Conservation (phyloP, 2,888 invertebrate genomes). For the Alsophila aescularia region DNA sequence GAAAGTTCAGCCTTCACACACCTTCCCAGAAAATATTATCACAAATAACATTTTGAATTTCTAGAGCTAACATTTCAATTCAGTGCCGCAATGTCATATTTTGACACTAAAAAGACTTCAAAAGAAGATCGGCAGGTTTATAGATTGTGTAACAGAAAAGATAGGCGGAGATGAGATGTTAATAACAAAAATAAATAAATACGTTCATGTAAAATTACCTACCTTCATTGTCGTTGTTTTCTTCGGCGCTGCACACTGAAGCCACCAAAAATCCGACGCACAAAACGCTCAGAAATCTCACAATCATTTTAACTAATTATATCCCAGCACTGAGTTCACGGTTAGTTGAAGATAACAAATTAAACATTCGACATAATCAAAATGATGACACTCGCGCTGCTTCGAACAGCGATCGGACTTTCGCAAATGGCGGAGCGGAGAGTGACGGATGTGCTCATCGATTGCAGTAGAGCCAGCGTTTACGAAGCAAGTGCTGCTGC, state of each 20-base stretch:
- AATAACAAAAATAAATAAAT: conserved; percentile 60
- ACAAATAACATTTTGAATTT: conserved; percentile 16
- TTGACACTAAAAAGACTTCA: not conserved
- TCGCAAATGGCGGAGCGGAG: conserved; percentile 85
- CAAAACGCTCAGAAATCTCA: conserved; percentile 81
- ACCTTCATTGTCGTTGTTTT: conserved; percentile 84
- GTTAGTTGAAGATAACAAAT: conserved; percentile 71
- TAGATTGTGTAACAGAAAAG: conserved; percentile 1
- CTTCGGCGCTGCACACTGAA: conserved; percentile 72
- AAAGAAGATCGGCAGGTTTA: conserved; percentile 1
- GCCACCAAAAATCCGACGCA: conserved; percentile 80
- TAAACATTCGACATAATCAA: conserved; percentile 79
- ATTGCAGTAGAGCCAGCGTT: conserved; percentile 72
- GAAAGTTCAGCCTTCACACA: conserved; percentile 22
- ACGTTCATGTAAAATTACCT: conserved; percentile 47
- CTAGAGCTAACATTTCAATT: conserved; percentile 1
- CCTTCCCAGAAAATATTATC: conserved; percentile 12
- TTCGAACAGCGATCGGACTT: conserved; percentile 72
- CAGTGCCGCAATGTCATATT: not conserved
- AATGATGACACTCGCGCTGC: conserved; percentile 77
- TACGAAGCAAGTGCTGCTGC: conserved; percentile 51
- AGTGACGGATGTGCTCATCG: conserved; percentile 84
- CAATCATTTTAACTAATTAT: conserved; percentile 80
- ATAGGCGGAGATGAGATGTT: conserved; percentile 1
- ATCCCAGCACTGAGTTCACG: conserved; percentile 75